Percentiles rank a stretch among this genome's conserved stretches.
These are phyloP conservation scores for Cuculus canorus DNA, from an alignment of 2,797 vertebrate genomes.

Conservation along the genomic window DNA sequence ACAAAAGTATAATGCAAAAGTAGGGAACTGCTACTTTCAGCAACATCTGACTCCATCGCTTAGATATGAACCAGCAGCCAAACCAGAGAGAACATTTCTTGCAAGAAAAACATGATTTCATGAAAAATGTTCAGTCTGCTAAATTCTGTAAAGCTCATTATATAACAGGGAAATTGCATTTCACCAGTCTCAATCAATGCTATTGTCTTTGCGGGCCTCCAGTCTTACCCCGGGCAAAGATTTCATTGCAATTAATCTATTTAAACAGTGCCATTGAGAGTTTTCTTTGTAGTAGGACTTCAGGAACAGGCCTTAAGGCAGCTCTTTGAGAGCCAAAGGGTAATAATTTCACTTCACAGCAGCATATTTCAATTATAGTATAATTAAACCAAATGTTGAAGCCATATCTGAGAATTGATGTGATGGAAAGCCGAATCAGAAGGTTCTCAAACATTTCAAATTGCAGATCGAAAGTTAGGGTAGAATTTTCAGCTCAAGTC, in stretches of 20 bases:
- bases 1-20: background rate
- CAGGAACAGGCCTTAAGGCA: slow-evolving; percentile 30
- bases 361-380: slow-evolving; percentile 8
- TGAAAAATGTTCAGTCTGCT: slow-evolving; percentile 27
- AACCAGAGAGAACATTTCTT: background rate
- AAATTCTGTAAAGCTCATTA: background rate
- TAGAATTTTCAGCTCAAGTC: background rate
- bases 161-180: background rate
- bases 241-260: slow-evolving; percentile 50
- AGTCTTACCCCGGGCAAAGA: slow-evolving; percentile 37
- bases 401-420: background rate
- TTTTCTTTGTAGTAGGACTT: slow-evolving; percentile 42
- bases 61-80: background rate
- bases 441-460: background rate
- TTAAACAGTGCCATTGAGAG: slow-evolving; percentile 45
- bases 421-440: background rate
- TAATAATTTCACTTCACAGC: slow-evolving; percentile 28
- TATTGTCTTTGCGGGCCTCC: slow-evolving; percentile 21
- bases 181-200: background rate
- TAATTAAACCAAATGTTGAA: slow-evolving; percentile 31
- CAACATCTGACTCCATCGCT: background rate
- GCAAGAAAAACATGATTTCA: background rate
- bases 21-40: background rate
- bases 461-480: background rate
- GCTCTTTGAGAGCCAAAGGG: slow-evolving; percentile 3